Evolutionary conservation across 2,113 vertebrate genomes (phyloP).

Genomic region (Murina feae): DNA sequence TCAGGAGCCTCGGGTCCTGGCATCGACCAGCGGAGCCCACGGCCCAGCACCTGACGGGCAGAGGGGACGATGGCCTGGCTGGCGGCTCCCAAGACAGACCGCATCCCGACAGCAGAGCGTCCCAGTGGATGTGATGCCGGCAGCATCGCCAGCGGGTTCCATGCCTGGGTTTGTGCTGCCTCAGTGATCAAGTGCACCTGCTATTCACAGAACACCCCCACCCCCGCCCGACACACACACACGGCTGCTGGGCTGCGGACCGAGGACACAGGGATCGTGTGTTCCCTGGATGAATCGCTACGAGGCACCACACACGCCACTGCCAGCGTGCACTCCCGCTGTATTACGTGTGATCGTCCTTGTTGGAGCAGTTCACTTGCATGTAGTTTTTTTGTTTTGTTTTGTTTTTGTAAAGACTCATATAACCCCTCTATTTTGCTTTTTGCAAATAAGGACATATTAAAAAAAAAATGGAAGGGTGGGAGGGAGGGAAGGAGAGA

Average conservation of each 20-base stretch:
- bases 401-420: not conserved
- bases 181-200: not conserved
- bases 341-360: not conserved
- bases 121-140: not conserved
- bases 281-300: not conserved
- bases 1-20: not conserved
- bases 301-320: not conserved
- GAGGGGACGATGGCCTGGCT: not conserved
- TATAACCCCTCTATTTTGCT: constrained; percentile 39
- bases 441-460: constrained; percentile 34
- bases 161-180: not conserved
- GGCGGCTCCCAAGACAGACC: not conserved
- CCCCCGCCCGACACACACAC: too few relatives aligned
- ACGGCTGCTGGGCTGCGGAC: rapidly evolving
- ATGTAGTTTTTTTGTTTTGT: not conserved
- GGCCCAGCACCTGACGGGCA: rapidly evolving
- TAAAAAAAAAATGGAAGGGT: not conserved
- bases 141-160: not conserved
- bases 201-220: not conserved
- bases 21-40: rapidly evolving
- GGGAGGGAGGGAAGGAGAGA: not conserved
- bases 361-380: not conserved
- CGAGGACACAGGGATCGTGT: not conserved
- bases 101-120: not conserved
- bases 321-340: not conserved